These are phyloP conservation scores for Thecophora atra DNA, from an alignment of 2,888 invertebrate species.

Conservation along the genomic window DNA sequence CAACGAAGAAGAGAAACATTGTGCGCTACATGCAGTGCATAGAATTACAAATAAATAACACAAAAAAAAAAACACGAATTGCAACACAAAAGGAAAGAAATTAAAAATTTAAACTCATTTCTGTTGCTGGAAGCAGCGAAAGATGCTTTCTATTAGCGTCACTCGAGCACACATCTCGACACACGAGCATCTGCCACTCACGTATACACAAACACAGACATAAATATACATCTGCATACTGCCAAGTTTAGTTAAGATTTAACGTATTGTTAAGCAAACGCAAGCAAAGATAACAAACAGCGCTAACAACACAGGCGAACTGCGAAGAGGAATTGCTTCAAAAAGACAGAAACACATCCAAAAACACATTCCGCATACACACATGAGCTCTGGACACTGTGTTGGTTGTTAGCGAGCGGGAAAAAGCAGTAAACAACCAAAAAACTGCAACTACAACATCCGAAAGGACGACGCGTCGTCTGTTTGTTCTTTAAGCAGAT, in stretches of 20 bases:
- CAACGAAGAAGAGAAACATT: conserved; percentile 5
- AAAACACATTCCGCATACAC: not conserved
- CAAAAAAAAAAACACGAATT: not conserved
- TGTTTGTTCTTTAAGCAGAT: not conserved
- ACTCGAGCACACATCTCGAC: not conserved
- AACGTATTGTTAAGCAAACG: conserved; percentile 25
- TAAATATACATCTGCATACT: not conserved
- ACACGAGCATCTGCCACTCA: not conserved
- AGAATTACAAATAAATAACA: conserved; percentile 17
- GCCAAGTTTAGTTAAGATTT: conserved; percentile 33
- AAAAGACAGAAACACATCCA: not conserved
- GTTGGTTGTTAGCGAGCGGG: not conserved
- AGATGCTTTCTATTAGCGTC: conserved; percentile 9
- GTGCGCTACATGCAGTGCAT: conserved; percentile 13
- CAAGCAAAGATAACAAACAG: conserved; percentile 23
- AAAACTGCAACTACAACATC: not conserved
- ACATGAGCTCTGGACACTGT: conserved; percentile 7
- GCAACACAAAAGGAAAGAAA: not conserved
- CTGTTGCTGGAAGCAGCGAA: conserved; percentile 13
- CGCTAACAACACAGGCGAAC: conserved; percentile 21
- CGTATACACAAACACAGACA: not conserved
- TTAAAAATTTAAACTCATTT: conserved; percentile 27
- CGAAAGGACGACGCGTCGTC: not conserved
- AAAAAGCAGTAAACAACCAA: not conserved
- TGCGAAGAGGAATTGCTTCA: not conserved